These are phyloP conservation scores for Anguilla rostrata DNA, from an alignment of 2,113 vertebrate genomes.

Conservation along the genomic window DNA sequence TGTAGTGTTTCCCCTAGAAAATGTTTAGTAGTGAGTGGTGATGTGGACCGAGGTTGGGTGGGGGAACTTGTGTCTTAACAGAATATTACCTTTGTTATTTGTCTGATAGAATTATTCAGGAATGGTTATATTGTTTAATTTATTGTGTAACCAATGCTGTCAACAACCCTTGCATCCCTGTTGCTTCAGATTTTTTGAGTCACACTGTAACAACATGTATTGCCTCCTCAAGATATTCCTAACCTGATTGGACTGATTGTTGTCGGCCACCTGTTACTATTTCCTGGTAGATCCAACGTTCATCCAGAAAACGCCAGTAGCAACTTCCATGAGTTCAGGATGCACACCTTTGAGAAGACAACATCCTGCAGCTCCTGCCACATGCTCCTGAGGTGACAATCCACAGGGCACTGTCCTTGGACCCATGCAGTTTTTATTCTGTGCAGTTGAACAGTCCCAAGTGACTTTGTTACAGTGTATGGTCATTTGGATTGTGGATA, in stretches of 20 bases:
- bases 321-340: slow-evolving; percentile 87
- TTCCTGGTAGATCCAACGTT: slow-evolving; percentile 80
- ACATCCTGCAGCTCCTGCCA: slow-evolving; percentile 85
- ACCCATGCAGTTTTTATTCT: not conserved
- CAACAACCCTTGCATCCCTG: no score
- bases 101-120: not conserved
- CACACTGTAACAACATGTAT: not conserved
- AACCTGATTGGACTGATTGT: not conserved
- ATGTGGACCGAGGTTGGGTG: no score
- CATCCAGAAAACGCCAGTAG: slow-evolving; percentile 80
- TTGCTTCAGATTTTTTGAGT: no score
- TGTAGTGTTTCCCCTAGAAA: no score
- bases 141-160: not conserved
- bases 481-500: not conserved
- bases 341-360: slow-evolving; percentile 86
- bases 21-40: no score
- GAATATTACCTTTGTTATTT: not conserved
- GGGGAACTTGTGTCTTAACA: not conserved
- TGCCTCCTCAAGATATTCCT: not conserved
- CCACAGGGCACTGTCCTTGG: not conserved
- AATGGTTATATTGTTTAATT: not conserved
- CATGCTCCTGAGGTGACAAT: slow-evolving; percentile 82
- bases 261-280: not conserved
- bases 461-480: no score
- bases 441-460: not conserved